Conservation (phyloP, 2,113 vertebrate genomes). For the Apteryx owenii region DNA sequence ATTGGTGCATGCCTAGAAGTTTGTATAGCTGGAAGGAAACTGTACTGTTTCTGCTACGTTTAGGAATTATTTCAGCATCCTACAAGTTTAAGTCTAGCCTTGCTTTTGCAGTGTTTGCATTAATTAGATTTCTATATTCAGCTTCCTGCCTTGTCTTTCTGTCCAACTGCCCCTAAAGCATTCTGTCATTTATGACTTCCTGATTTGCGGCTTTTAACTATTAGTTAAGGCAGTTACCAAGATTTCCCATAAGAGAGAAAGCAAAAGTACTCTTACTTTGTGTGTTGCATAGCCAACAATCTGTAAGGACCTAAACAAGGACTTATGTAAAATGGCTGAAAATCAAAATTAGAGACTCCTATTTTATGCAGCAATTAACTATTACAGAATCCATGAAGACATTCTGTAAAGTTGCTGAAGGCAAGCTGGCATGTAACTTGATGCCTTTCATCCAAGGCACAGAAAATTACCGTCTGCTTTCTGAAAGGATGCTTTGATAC, state of each 20-base stretch:
- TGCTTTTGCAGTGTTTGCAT: not conserved
- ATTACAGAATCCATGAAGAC: not conserved
- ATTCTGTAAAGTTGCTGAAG: not conserved
- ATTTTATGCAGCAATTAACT: not conserved
- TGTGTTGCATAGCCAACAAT: not conserved
- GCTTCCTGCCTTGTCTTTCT: not conserved
- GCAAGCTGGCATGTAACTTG: rapidly evolving
- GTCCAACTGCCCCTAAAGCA: rapidly evolving
- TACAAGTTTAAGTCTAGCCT: not conserved
- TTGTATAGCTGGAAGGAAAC: not conserved
- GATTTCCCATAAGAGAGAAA: not conserved
- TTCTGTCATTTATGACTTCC: not conserved
- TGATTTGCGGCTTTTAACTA: not conserved
- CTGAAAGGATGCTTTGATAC: not conserved
- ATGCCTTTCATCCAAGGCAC: not conserved
- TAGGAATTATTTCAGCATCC: not conserved
- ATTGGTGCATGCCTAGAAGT: not conserved
- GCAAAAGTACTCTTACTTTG: not conserved
- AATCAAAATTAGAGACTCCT: not conserved
- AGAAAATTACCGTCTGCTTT: not conserved
- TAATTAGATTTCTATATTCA: not conserved
- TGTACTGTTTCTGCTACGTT: not conserved
- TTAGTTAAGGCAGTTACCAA: not conserved
- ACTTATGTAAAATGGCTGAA: not conserved
- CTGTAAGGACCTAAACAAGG: not conserved